phyloP scores from a whole-genome alignment of 2,797 vertebrate species.

The Echiichthys vipera region DNA sequence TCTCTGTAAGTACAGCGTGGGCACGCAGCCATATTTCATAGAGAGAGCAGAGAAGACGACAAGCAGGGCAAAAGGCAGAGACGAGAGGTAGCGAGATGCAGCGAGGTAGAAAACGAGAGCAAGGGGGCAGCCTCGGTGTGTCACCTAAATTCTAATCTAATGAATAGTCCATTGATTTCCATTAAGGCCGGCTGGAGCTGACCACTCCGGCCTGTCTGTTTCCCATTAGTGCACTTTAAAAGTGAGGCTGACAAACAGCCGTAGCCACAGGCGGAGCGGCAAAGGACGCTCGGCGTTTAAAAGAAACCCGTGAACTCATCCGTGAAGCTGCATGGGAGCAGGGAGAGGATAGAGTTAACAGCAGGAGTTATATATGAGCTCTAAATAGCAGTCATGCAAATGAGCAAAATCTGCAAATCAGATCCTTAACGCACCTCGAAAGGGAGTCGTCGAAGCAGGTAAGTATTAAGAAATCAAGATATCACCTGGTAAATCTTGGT shows the following conservation, averaged over 20 bases:
- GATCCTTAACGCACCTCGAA: neutral
- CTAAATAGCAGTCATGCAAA: slow-evolving; percentile 7
- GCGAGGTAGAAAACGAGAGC: slow-evolving; percentile 57
- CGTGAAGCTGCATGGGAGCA: slow-evolving; percentile 28
- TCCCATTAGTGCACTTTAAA: slow-evolving; percentile 83
- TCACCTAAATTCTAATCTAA: slow-evolving; percentile 84
- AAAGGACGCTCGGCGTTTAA: slow-evolving; percentile 29
- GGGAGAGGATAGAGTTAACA: slow-evolving; percentile 11
- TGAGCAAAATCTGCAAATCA: neutral
- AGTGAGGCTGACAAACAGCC: slow-evolving; percentile 68
- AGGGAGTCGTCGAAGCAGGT: neutral
- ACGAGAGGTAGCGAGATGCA: slow-evolving; percentile 44
- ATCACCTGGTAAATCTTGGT: slow-evolving; percentile 12
- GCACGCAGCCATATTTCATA: slow-evolving; percentile 62
- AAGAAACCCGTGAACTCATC: slow-evolving; percentile 50
- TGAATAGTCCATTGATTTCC: slow-evolving; percentile 90
- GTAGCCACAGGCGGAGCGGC: slow-evolving; percentile 54
- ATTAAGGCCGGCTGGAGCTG: slow-evolving; percentile 72
- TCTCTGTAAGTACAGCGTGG: slow-evolving; percentile 31
- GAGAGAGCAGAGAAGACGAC: slow-evolving; percentile 24
- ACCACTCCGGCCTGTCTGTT: slow-evolving; percentile 81
- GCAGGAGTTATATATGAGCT: neutral
- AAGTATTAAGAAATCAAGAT: slow-evolving; percentile 11
- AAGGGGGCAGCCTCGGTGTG: slow-evolving; percentile 52
- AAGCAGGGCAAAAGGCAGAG: slow-evolving; percentile 13